phyloP scores from a whole-genome alignment of 2,797 vertebrate species.

The Helarctos malayanus region DNA sequence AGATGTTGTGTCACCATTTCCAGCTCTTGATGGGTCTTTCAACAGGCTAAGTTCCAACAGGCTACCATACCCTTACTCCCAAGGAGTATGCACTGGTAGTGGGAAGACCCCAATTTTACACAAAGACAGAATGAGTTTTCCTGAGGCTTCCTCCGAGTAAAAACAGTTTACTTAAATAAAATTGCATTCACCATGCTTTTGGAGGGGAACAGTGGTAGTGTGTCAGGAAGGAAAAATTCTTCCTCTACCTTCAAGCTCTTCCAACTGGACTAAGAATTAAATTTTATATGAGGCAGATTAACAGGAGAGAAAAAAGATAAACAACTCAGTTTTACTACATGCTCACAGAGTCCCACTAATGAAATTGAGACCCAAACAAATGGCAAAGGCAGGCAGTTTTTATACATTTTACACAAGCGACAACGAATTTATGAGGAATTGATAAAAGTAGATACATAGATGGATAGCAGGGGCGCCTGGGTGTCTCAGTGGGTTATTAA shows the following conservation, averaged over 20 bases:
- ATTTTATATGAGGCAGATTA: not conserved
- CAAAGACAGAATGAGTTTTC: not conserved
- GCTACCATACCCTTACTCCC: not conserved
- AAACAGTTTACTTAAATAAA: conserved; percentile 10
- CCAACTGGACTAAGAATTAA: not conserved
- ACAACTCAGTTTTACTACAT: not conserved
- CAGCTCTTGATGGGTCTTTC: not conserved
- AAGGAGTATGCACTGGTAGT: not conserved
- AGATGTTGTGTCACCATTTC: not conserved
- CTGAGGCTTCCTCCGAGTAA: not conserved
- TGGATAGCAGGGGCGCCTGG: no score
- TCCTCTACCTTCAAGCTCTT: not conserved
- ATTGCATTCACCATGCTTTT: not conserved
- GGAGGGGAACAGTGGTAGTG: not conserved
- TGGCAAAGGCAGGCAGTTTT: not conserved
- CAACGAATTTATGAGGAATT: not conserved
- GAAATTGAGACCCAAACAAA: not conserved
- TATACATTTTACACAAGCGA: not conserved
- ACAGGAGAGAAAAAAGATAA: not conserved
- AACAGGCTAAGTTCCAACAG: not conserved
- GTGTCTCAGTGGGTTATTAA: no score
- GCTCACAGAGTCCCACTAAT: not conserved
- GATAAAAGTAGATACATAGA: not conserved
- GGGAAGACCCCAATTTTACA: not conserved
- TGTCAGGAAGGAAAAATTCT: not conserved